phyloP scores from a whole-genome alignment of 2,113 vertebrate genomes.

The Pelmatolapia mariae region DNA sequence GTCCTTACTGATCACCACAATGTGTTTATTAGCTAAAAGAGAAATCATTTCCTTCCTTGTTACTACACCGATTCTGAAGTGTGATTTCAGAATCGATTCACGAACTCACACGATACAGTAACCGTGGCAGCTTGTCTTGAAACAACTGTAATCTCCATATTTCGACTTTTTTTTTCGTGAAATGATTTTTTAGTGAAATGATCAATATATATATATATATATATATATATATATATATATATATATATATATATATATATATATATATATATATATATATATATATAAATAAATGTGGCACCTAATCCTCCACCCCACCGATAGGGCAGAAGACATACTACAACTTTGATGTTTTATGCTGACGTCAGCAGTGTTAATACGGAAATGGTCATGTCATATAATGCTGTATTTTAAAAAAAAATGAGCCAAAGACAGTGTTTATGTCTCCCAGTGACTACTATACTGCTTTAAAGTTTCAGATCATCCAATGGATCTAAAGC shows the following conservation, averaged over 20 bases:
- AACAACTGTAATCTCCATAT: not conserved
- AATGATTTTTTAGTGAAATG: not conserved
- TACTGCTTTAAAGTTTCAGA: not conserved
- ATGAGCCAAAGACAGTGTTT: not conserved
- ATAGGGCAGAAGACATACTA: not conserved
- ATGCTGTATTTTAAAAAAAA: not conserved
- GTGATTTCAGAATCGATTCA: not conserved
- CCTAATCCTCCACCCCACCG: not conserved
- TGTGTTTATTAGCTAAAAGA: not conserved
- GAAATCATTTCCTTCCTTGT: not conserved
- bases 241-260: accelerated
- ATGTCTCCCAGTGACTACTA: not conserved
- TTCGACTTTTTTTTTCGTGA: not conserved
- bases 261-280: accelerated
- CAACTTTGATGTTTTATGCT: not conserved
- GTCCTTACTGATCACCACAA: not conserved
- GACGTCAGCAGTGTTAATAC: not conserved
- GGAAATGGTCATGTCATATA: not conserved
- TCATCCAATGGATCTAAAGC: not conserved
- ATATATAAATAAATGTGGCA: not conserved
- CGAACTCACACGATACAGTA: not conserved
- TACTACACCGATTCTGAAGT: not conserved
- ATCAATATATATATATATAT: no score
- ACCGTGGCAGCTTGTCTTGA: not conserved
- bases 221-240: accelerated